Evolutionary conservation across 2,113 vertebrate species (phyloP), one percentile per base, ranked within the genome.

Genomic region (Sitta europaea): DNA sequence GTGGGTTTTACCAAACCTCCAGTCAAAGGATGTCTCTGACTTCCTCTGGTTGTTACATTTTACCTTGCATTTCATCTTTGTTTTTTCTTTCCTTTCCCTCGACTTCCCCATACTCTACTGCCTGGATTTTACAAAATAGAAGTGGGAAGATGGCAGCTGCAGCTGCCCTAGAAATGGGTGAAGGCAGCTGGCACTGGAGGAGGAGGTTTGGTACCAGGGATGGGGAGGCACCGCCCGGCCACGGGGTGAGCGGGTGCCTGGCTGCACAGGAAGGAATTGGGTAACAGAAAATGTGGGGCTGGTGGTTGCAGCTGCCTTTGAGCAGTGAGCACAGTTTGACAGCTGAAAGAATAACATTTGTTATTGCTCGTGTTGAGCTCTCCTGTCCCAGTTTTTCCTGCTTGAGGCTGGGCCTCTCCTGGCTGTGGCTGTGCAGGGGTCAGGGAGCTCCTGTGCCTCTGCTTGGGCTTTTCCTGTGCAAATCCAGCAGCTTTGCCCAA

Each of bases 201-300:
- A 28, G 9, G 67, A n/a, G 73, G 63, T 36, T 84, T 77, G 78
- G 89, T 61, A 9, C 65, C 5, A 10, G 62, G 9, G 81, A 11
- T 21, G 15, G 33, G 1, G 33, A 43, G 80, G 72, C 71, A 58
- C 31, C 14, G 5, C 51, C 55, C 3, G 1, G 14, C 10, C n/a
- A 2, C 1, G 33, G 55, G 81, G 18, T 5, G 54, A 82, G 89
- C 0, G 2, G 5, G 40, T 0, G 36, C 57, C 21, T 1, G 55
- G 51, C 74, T 35, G 47, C 9, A 7, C 67, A 75, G 91, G 74
- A 91, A 79, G 95, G 14, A 22, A 61, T 20, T 86, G 86, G 53
- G 50, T 2, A 71, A 72, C 0, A 81, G 57, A 53, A 67, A 67
- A 10, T 3, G 21, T 4, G 66, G n/a, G n/a, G n/a, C n/a, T n/a